phyloP scores from a whole-genome alignment of 2,888 invertebrate genomes.

The Chelonus formosanus region DNA sequence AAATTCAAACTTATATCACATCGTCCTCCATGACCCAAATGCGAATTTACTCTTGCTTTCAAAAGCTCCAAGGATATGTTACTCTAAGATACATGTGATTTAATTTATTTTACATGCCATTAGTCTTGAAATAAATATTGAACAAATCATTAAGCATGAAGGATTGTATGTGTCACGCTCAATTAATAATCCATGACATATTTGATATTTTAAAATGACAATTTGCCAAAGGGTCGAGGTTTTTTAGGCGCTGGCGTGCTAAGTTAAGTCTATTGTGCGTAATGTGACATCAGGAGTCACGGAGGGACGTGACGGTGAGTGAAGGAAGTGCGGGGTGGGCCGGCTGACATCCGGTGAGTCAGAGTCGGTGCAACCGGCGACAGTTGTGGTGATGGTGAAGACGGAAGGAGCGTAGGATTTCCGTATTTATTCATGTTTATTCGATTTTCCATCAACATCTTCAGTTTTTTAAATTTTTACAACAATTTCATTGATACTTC shows the following conservation, averaged over 20 bases:
- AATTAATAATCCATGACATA: background rate
- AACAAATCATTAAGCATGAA: background rate
- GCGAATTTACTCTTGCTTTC: background rate
- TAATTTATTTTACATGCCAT: conserved; percentile 6
- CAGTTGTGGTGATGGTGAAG: background rate
- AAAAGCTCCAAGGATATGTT: background rate
- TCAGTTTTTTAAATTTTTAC: too few species aligned
- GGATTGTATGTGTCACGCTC: background rate
- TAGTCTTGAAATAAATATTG: background rate
- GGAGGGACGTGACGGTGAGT: conserved; percentile 25
- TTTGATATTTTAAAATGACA: background rate
- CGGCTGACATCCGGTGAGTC: conserved; percentile 62
- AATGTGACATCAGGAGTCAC: conserved; percentile 22
- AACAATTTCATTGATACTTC: too few species aligned
- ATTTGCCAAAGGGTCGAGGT: too few species aligned
- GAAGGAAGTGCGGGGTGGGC: conserved; percentile 50
- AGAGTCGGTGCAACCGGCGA: conserved; percentile 31
- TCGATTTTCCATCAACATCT: too few species aligned
- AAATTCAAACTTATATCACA: too few species aligned
- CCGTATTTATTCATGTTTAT: too few species aligned
- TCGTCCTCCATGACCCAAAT: background rate
- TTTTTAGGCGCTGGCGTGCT: background rate
- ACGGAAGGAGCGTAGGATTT: background rate
- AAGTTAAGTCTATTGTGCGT: background rate
- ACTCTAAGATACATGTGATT: background rate